phyloP scores from a whole-genome alignment of 2,113 vertebrate species.

The Varanus salvator region DNA sequence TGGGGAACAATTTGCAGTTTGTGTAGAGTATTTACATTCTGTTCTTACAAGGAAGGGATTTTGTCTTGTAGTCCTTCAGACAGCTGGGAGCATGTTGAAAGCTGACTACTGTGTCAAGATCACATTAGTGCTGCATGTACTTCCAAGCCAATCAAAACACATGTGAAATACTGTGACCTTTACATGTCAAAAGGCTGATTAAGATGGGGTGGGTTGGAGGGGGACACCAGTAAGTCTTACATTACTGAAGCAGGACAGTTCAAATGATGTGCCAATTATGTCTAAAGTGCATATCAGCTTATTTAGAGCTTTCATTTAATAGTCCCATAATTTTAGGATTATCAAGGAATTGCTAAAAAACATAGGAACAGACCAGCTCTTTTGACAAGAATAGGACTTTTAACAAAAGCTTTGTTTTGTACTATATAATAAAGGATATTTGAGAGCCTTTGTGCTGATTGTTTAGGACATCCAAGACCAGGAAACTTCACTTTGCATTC shows the following conservation, averaged over 20 bases:
- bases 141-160: conserved; percentile 53
- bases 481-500: conserved; percentile 31
- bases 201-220: neutral
- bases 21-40: conserved; percentile 70
- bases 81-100: conserved; percentile 68
- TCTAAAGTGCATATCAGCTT: conserved; percentile 67
- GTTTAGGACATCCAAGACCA: conserved; percentile 13
- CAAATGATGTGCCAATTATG: conserved; percentile 60
- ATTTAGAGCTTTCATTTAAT: conserved; percentile 61
- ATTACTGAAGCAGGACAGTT: conserved; percentile 60
- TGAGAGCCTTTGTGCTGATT: conserved; percentile 28
- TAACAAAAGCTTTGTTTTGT: neutral
- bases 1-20: conserved; percentile 71
- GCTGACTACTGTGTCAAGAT: conserved; percentile 54
- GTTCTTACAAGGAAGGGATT: conserved; percentile 69
- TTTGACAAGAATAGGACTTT: conserved; percentile 21
- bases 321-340: conserved; percentile 51
- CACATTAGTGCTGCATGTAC: conserved; percentile 52
- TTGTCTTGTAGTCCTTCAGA: conserved; percentile 56
- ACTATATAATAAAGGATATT: conserved; percentile 27
- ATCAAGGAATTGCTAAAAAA: conserved; percentile 45
- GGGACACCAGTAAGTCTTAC: conserved; percentile 50
- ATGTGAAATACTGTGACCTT: conserved; percentile 59
- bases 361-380: conserved; percentile 29
- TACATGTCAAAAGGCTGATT: conserved; percentile 68